Evolutionary conservation across 1,140 invertebrate genomes (phyloP), one percentile per base, ranked within the genome.

Genomic region (Drosophila sucinea): DNA sequence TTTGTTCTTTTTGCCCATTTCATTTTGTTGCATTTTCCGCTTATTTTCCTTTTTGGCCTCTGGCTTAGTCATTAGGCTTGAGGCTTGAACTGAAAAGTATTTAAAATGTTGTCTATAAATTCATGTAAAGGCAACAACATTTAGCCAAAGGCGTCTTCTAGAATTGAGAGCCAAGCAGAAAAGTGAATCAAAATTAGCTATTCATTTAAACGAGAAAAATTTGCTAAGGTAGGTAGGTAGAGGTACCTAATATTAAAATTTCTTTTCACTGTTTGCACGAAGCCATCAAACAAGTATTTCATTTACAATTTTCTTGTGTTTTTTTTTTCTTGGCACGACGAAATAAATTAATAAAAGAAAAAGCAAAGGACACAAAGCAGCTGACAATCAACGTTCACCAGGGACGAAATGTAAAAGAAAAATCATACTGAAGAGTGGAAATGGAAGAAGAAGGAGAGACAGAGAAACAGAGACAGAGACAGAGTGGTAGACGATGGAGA

Each of bases 11-110:
- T 66, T 41, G 25, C 30, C 67, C 73, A 77, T 87, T 87, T 86
- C 29, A 87, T 82, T 51, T 87, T 83, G 69, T 82, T 86, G 79
- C 84, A 86, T 80, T 87, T 87, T 84, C 83, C 76, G 32, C 33
- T 58, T 33, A 33, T 67, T 70, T 66, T 55, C 55, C 55, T 60
- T 74, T 66, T 68, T 77, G 64, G 71, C 67, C 58, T 54, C 67
- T 54, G 57, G 66, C 79, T 86, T 69, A 77, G 83, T 79, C 79
- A 87, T 87, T 87, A 87, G 67, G 44, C 76, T 55, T 54, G 29
- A 72, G 79, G 76, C 71, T 67, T 51, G 7, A 60, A 51, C 63
- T 64, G 73, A 77, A 70, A 73, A 66, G 64, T 73, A 77, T 70
- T 87, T 83, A 80, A 64, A 70, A 72, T 76, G 70, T 63, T 54